phyloP scores from a whole-genome alignment of 92 coral and sea anemone genomes.

The Isaurus tuberculatus region DNA sequence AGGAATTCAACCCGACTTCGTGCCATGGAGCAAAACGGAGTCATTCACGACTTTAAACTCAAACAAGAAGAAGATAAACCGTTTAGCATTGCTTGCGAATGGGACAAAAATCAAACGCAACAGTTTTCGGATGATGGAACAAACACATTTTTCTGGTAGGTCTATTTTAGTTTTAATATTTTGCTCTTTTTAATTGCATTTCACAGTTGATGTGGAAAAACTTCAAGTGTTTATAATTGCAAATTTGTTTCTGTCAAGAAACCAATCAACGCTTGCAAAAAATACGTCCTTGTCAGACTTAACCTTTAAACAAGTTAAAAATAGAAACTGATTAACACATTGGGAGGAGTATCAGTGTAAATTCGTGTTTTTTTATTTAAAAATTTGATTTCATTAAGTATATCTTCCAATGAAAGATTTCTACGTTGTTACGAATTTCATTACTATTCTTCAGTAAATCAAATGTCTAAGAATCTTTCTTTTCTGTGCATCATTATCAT shows the following conservation, averaged over 20 bases:
- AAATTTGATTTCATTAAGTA: too few species aligned
- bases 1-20: background rate
- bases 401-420: background rate
- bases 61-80: conserved; percentile 63
- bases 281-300: background rate
- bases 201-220: background rate
- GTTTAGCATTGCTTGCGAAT: conserved; percentile 77
- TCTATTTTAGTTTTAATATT: background rate
- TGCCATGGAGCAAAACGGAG: conserved; percentile 30
- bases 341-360: background rate
- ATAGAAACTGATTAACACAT: background rate
- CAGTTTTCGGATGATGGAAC: conserved; percentile 91
- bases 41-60: conserved; percentile 12
- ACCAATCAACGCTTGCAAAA: background rate
- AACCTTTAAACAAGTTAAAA: background rate
- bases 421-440: background rate
- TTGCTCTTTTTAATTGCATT: background rate
- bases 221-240: background rate
- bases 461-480: background rate
- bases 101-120: conserved; percentile 86
- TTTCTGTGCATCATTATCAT: background rate
- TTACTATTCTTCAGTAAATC: background rate
- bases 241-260: background rate
- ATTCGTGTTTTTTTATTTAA: too few species aligned
- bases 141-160: conserved; percentile 85